A percentile compares a stretch with the other conserved stretches of the same genome.
phyloP scores from a whole-genome alignment of 2,888 invertebrate species.

The Dryadula phaetusa region DNA sequence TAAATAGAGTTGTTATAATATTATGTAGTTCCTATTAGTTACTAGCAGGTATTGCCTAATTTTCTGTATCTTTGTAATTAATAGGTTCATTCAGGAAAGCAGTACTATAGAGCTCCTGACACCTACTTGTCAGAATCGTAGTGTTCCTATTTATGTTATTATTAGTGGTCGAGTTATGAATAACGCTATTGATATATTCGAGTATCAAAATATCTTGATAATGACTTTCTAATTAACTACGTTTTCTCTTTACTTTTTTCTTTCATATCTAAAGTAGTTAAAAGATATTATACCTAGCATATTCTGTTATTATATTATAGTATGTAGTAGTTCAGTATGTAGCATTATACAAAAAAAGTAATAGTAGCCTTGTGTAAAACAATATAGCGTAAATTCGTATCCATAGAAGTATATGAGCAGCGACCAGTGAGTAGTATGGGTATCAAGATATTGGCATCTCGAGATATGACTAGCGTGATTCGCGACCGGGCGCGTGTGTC shows the following conservation, averaged over 20 bases:
- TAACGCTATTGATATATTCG: conserved; percentile 7
- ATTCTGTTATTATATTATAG: not conserved
- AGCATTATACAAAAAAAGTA: not conserved
- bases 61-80: conserved; percentile 24
- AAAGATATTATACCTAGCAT: not conserved
- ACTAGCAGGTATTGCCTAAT: conserved; percentile 2
- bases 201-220: conserved; percentile 13
- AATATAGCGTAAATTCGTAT: not conserved
- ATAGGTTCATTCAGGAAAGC: conserved; percentile 32
- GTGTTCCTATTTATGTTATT: conserved; percentile 4
- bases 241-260: not conserved
- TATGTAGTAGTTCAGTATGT: conserved; percentile 6
- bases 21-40: conserved; percentile 25
- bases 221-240: not conserved
- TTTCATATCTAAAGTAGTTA: not conserved
- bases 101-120: not conserved
- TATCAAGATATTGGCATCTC: conserved; percentile 6
- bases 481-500: not conserved
- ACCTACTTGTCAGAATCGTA: not conserved
- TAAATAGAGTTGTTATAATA: not conserved
- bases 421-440: not conserved
- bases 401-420: not conserved
- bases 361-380: not conserved
- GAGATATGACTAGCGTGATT: conserved; percentile 8
- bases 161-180: not conserved